These are phyloP conservation scores for Penaeus japonicus DNA, from an alignment of 1,140 invertebrate species.

Conservation along the genomic window DNA sequence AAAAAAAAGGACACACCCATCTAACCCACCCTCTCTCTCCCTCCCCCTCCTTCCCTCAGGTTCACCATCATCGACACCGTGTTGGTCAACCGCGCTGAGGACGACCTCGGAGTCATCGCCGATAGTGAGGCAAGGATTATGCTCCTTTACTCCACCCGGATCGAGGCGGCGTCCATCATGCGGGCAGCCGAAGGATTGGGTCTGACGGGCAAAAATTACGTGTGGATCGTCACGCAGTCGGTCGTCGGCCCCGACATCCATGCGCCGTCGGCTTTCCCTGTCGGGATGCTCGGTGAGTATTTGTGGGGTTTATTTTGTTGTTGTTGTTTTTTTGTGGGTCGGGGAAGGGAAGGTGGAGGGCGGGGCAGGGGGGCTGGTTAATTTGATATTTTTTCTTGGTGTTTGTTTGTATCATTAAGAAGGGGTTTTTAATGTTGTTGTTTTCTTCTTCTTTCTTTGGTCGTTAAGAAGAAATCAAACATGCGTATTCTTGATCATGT, in stretches of 20 bases:
- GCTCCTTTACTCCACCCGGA: conserved; percentile 84
- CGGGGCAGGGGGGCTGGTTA: too few species aligned
- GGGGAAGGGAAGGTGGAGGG: background rate
- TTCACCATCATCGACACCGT: conserved; percentile 59
- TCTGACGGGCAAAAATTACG: conserved; percentile 92
- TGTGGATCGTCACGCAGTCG: conserved; percentile 96
- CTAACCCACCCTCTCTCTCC: background rate
- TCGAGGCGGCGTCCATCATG: conserved; percentile 79
- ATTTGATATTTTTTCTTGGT: too few species aligned
- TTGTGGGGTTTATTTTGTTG: background rate
- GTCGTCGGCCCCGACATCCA: conserved; percentile 77
- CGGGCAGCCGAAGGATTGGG: conserved; percentile 81
- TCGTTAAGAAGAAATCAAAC: too few species aligned
- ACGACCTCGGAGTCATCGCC: conserved; percentile 78
- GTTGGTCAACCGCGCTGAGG: conserved; percentile 53
- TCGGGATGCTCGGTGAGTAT: conserved; percentile 89
- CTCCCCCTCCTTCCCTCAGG: conserved; percentile 23
- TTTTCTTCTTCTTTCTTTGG: too few species aligned
- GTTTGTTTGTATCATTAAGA: too few species aligned
- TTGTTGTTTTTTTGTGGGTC: background rate
- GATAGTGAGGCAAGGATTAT: conserved; percentile 93
- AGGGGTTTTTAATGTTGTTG: too few species aligned
- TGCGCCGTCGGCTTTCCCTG: conserved; percentile 83
- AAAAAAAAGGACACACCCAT: background rate
- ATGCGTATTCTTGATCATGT: too few species aligned